A percentile compares a stretch with the other conserved stretches of the same genome.
Conservation (phyloP, 2,888 invertebrate genomes). For the Iselma pallidipennis region DNA sequence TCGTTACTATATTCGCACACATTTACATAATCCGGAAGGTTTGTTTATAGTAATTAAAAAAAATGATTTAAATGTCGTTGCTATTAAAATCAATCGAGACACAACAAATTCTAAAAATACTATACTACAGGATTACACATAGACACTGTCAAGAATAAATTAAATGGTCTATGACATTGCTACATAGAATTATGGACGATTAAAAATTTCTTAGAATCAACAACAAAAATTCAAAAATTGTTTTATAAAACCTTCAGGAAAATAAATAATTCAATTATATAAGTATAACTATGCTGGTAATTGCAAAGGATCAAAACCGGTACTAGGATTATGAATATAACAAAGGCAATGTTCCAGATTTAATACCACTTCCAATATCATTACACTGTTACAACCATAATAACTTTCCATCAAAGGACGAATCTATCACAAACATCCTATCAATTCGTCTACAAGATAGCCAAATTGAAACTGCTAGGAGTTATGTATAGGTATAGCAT, state of each 20-base stretch:
- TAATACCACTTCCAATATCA: not conserved
- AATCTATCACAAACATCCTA: not conserved
- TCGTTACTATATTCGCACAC: too few relatives aligned
- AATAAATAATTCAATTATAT: too few relatives aligned
- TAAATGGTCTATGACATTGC: not conserved
- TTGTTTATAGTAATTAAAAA: too few relatives aligned
- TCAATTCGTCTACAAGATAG: not conserved
- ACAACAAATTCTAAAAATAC: not conserved
- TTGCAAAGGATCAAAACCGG: too few relatives aligned
- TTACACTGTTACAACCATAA: not conserved
- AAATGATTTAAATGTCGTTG: too few relatives aligned
- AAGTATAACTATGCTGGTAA: too few relatives aligned
- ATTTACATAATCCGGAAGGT: too few relatives aligned
- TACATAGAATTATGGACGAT: not conserved
- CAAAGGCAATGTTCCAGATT: not conserved
- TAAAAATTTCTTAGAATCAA: not conserved
- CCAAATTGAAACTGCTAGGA: too few relatives aligned
- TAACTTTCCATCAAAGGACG: not conserved
- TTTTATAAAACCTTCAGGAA: too few relatives aligned
- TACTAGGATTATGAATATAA: too few relatives aligned
- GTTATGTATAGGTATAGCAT: too few relatives aligned
- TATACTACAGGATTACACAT: not conserved
- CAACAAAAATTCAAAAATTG: too few relatives aligned
- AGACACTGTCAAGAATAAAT: not conserved
- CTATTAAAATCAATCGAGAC: not conserved